Conservation (phyloP, 2,888 invertebrate genomes). For the Plebejus argus region DNA sequence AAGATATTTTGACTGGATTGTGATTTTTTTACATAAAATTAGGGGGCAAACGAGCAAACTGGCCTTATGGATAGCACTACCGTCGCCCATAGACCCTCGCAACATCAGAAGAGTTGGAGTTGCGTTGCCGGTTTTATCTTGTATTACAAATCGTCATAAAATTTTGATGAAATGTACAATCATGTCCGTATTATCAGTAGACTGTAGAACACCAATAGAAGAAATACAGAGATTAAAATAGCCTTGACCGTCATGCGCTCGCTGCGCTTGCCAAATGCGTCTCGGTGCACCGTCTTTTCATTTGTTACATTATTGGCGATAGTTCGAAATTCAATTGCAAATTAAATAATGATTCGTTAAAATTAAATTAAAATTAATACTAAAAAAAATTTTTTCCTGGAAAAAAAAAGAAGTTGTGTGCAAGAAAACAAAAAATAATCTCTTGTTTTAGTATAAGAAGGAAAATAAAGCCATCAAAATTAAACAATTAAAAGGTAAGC, state of each 20-base stretch:
- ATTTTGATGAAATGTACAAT: background rate
- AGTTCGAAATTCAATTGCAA: constrained; percentile 36
- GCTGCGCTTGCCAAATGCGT: constrained; percentile 59
- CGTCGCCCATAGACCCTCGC: too few relatives aligned
- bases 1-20: too few relatives aligned
- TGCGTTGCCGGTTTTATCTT: too few relatives aligned
- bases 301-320: constrained; percentile 39
- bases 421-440: constrained; percentile 2
- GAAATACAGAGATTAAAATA: constrained; percentile 56
- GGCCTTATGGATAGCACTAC: too few relatives aligned
- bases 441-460: constrained; percentile 22
- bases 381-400: background rate
- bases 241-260: constrained; percentile 58
- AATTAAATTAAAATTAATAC: background rate
- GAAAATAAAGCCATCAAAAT: constrained; percentile 55
- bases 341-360: background rate
- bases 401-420: background rate
- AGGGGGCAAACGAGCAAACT: too few relatives aligned
- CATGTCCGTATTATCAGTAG: constrained; percentile 7
- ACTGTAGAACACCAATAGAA: constrained; percentile 18
- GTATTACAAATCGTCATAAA: background rate
- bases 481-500: constrained; percentile 66
- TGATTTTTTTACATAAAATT: too few relatives aligned
- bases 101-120: too few relatives aligned
- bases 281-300: constrained; percentile 44